Percentiles rank a stretch among this genome's conserved stretches.
Evolutionary conservation across 1,140 invertebrate species (phyloP).

Genomic region (Bacillus rossius): DNA sequence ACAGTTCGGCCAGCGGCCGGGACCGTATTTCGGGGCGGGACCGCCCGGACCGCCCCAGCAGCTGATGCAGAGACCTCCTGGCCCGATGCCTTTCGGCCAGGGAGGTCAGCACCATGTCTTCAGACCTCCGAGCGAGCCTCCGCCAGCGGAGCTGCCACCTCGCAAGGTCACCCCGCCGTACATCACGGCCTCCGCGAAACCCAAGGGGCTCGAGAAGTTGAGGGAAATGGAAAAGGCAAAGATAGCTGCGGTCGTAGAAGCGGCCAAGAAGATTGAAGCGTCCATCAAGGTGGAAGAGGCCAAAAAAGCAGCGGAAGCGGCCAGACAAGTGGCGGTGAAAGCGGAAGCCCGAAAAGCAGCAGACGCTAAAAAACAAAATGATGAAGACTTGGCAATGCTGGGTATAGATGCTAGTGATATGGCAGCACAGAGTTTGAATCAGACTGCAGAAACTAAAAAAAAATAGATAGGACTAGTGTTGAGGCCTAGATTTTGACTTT

Average conservation of each 20-base stretch:
- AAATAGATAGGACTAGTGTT: too few species aligned
- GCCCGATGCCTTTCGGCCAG: too few species aligned
- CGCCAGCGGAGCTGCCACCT: constrained; percentile 9
- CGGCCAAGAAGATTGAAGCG: constrained; percentile 11
- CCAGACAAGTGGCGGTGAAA: constrained; percentile 19
- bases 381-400: constrained; percentile 43
- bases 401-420: constrained; percentile 46
- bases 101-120: too few species aligned
- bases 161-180: constrained; percentile 10
- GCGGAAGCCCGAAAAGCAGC: not conserved
- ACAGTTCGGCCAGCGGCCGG: constrained; percentile 32
- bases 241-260: constrained; percentile 19
- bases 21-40: constrained; percentile 25
- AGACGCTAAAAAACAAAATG: not conserved
- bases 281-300: not conserved
- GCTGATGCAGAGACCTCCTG: too few species aligned
- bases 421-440: constrained; percentile 16
- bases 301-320: constrained; percentile 2
- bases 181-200: not conserved
- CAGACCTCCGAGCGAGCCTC: too few species aligned
- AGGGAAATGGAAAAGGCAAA: not conserved
- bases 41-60: too few species aligned
- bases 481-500: too few species aligned
- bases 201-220: not conserved
- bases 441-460: not conserved